These are phyloP conservation scores for Gisinianus flammeolus DNA, from an alignment of 2,888 invertebrate genomes.

Conservation along the genomic window DNA sequence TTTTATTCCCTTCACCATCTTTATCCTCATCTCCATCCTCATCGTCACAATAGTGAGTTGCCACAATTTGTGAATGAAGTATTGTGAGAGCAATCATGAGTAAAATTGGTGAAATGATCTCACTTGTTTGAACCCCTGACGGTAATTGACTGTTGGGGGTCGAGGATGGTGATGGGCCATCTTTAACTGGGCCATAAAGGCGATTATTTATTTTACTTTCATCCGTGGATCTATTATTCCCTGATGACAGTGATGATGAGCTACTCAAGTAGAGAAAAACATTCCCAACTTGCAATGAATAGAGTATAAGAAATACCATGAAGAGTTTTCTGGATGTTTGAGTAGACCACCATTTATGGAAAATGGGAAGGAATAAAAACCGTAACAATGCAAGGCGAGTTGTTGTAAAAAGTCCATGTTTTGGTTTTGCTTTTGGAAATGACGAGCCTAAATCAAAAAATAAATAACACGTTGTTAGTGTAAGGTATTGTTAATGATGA, in stretches of 20 bases:
- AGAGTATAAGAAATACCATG: conserved; percentile 73
- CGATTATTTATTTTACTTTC: background rate
- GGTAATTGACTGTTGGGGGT: conserved; percentile 4
- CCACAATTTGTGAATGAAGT: conserved; percentile 81
- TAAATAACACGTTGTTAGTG: too few relatives aligned
- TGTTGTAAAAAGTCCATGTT: conserved; percentile 85
- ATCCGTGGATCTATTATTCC: background rate
- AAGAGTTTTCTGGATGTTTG: conserved; percentile 83
- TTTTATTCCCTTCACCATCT: background rate
- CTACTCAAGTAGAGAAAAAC: conserved; percentile 65
- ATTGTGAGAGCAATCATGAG: conserved; percentile 77
- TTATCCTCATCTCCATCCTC: conserved; percentile 3
- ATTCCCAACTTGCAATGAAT: conserved; percentile 75
- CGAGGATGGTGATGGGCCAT: background rate
- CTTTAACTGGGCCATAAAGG: background rate
- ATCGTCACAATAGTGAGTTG: conserved; percentile 65
- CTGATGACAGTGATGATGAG: conserved; percentile 19
- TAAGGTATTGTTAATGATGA: too few relatives aligned
- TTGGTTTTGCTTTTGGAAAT: conserved; percentile 94
- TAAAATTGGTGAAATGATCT: conserved; percentile 74
- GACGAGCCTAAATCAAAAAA: conserved; percentile 95
- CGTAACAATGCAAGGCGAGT: conserved; percentile 81
- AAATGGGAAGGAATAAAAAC: conserved; percentile 81
- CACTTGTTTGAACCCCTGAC: conserved; percentile 61
- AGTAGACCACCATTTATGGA: conserved; percentile 87